Evolutionary conservation across 1,140 invertebrate species (phyloP), one percentile per base, ranked within the genome.

Genomic region (Euura saliciscinereae): DNA sequence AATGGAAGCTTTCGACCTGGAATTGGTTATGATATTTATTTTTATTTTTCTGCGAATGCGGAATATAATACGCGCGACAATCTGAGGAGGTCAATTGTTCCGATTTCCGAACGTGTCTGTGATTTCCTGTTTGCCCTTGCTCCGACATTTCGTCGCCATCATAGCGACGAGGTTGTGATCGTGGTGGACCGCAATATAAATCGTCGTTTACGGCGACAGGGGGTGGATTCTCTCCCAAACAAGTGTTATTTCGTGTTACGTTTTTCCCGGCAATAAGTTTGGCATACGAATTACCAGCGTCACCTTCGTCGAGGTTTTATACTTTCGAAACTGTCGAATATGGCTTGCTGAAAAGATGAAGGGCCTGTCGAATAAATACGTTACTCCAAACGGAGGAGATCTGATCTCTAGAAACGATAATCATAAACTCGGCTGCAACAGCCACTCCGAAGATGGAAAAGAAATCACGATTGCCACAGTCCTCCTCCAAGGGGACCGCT

Each of bases 301-400:
- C 70, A 76, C 75, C 74, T 69, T 70, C 45, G 43, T 66, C 65
- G 83, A 73, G 79, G 77, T 80, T 79, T 82, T 78, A 74, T 83
- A 81, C 77, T 82, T 85, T 87, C 28, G 78, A 82, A 84, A 86
- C 82, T 71, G 75, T 77, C 76, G 75, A 92, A 92, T 91, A 94
- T 94, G 93, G 92, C 91, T 93, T 93, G 91, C 90, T 94, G 92
- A 87, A 82, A 89, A 93, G 90, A 94, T 94, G 93, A 92, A 90
- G 91, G 87, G 87, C 83, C 84, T 91, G 89, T 90, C 90, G 85
- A 86, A 89, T 87, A 82, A 83, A 85, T 87, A 87, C 83, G 87
- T 89, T 89, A 91, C 92, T 93, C 91, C 91, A 89, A 88, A 89
- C 89, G 92, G 92, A 93, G 92, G 91, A 88, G 87, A 89, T 83